Conservation (phyloP, 2,888 invertebrate genomes). For the Automeris io region DNA sequence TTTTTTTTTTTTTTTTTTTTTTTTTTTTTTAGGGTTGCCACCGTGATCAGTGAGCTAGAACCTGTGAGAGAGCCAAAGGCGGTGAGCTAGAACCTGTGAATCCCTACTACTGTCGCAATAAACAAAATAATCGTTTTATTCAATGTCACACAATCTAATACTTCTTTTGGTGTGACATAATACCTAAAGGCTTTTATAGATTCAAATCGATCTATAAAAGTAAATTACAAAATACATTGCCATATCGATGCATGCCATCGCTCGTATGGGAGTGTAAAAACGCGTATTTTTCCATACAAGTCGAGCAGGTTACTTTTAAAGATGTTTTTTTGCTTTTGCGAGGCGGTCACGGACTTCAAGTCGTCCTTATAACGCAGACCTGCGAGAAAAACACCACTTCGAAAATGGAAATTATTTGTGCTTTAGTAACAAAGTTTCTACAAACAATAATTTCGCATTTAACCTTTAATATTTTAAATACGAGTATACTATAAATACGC, state of each 20-base stretch:
- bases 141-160: not conserved
- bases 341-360: conserved; percentile 15
- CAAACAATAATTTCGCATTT: too few species aligned
- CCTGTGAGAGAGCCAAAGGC: too few species aligned
- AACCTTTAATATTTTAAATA: too few species aligned
- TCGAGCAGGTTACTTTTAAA: conserved; percentile 14
- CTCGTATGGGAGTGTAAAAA: not conserved
- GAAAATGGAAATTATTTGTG: too few species aligned
- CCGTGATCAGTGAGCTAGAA: too few species aligned
- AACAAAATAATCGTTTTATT: not conserved
- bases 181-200: not conserved
- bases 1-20: not conserved
- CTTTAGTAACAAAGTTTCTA: too few species aligned
- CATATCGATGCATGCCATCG: not conserved
- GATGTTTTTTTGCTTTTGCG: conserved; percentile 18
- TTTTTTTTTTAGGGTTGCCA: too few species aligned
- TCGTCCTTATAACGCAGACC: too few species aligned
- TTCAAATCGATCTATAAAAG: not conserved
- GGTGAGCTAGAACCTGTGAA: too few species aligned
- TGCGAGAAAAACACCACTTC: too few species aligned
- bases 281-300: conserved; percentile 16
- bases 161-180: not conserved
- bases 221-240: not conserved
- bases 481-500: too few species aligned
- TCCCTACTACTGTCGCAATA: too few species aligned